Evolutionary conservation across 1,140 invertebrate species (phyloP).

Genomic region (Propsilocerus akamusi): DNA sequence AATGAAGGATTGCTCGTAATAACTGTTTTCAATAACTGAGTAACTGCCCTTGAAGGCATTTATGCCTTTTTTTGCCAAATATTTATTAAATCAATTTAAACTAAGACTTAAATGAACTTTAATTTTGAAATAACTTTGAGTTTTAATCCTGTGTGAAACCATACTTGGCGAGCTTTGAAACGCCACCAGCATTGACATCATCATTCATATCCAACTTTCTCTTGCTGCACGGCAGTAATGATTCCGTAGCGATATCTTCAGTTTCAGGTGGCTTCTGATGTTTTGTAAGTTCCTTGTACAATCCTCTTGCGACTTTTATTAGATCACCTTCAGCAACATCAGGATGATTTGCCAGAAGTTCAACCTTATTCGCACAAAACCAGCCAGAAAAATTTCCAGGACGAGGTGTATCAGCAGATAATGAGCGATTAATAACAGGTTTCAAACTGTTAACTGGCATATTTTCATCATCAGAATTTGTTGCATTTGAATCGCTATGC

Average conservation of each 20-base stretch:
- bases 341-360: constrained; percentile 31
- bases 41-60: too few relatives aligned
- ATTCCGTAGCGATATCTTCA: not conserved
- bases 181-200: not conserved
- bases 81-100: too few relatives aligned
- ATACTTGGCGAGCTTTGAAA: constrained; percentile 6
- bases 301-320: constrained; percentile 29
- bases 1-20: too few relatives aligned
- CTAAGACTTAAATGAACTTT: too few relatives aligned
- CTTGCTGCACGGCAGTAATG: not conserved
- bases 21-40: too few relatives aligned
- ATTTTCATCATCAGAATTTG: constrained; percentile 4
- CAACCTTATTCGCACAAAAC: constrained; percentile 31
- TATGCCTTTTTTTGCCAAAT: too few relatives aligned
- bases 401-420: constrained; percentile 6
- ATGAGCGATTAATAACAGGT: constrained; percentile 10
- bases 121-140: too few relatives aligned
- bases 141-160: too few relatives aligned
- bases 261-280: not conserved
- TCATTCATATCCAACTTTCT: not conserved
- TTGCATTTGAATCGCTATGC: not conserved
- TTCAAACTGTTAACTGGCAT: constrained; percentile 8
- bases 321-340: constrained; percentile 30
- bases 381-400: constrained; percentile 30
- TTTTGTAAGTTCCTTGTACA: constrained; percentile 27